Evolutionary conservation across 1,140 invertebrate genomes (phyloP).

Genomic region (Diabrotica undecimpunctata): DNA sequence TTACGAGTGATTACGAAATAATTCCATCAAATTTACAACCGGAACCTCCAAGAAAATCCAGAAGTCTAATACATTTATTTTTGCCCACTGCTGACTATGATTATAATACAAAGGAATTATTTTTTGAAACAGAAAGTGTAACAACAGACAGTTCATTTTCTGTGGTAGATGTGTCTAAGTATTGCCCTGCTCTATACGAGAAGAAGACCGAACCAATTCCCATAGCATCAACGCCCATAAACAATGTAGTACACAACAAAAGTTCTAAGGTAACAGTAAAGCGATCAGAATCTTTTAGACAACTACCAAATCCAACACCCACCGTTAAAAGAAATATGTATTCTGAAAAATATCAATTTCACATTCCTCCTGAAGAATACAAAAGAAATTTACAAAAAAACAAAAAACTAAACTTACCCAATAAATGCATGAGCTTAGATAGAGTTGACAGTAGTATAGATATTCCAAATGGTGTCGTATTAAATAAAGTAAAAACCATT

Average conservation of each 20-base stretch:
- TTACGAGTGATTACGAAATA: constrained; percentile 54
- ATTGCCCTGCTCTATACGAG: constrained; percentile 46
- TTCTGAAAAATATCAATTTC: constrained; percentile 12
- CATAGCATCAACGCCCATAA: constrained; percentile 7
- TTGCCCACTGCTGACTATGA: constrained; percentile 50
- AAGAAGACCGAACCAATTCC: constrained; percentile 37
- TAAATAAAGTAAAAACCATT: constrained; percentile 45
- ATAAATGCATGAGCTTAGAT: constrained; percentile 70
- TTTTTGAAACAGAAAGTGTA: constrained; percentile 63
- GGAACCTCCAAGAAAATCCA: constrained; percentile 55
- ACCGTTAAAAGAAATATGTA: background rate
- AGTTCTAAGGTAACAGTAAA: constrained; percentile 25
- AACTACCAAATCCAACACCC: constrained; percentile 7
- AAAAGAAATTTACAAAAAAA: too few relatives aligned
- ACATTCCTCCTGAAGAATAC: constrained; percentile 11
- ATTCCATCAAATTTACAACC: constrained; percentile 60
- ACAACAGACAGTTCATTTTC: constrained; percentile 66
- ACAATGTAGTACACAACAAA: constrained; percentile 16
- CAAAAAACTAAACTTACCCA: background rate
- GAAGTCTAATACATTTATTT: constrained; percentile 48
- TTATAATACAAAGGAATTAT: constrained; percentile 53
- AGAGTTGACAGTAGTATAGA: constrained; percentile 70
- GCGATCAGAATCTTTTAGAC: constrained; percentile 32
- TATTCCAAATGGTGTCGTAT: constrained; percentile 66
- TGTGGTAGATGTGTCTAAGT: constrained; percentile 62